Evolutionary conservation across 2,888 invertebrate species (phyloP), one percentile per base, ranked within the genome.

Genomic region (Harpalus rubripes): DNA sequence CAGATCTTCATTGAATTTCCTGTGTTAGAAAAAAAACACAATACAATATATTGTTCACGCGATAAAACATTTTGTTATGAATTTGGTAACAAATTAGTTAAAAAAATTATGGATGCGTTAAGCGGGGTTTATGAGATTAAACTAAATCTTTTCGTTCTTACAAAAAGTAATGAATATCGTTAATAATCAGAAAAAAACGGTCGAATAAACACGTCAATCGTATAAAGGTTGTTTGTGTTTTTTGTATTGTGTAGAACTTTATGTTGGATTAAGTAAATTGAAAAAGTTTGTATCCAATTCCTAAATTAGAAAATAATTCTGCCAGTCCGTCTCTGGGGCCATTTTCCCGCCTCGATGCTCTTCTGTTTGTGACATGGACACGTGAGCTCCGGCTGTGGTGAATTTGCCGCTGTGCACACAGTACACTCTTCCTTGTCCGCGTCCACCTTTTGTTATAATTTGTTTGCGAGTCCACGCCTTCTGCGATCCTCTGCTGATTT

Each of bases 371-470:
- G 80, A 63, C 44, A 39, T 18, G 61, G 26, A 44, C 44, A 44
- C 39, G 41, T 52, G 39, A 63, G 12, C 22, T 59, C 10, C 22
- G 80, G 10, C 22, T 61, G 61, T 22, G 79, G 58, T 59, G 59
- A 59, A 59, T 58, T 58, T 59, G 22, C 59, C 59, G 79, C 16
- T 58, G 58, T 58, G 32, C 59, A 44, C 52, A 44, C 61, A 65
- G 22, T 7, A 32, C 39, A 18, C 32, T 79, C 52, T 79, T 68
- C 26, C 68, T 68, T 39, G 32, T 68, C 41, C n/a, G 63, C 68
- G 32, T 68, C 41, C 44, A 81, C 65, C 81, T 81, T 65, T 65
- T 81, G 81, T 81, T 65, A 12, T 81, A 63, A 81, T 81, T 81
- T 81, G 81, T 81, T 81, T 81, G 63, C 65, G 15, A 39, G 7